Base-by-base conservation (phyloP, 2,888 invertebrate species). In the Terebella lapidaria region DNA sequence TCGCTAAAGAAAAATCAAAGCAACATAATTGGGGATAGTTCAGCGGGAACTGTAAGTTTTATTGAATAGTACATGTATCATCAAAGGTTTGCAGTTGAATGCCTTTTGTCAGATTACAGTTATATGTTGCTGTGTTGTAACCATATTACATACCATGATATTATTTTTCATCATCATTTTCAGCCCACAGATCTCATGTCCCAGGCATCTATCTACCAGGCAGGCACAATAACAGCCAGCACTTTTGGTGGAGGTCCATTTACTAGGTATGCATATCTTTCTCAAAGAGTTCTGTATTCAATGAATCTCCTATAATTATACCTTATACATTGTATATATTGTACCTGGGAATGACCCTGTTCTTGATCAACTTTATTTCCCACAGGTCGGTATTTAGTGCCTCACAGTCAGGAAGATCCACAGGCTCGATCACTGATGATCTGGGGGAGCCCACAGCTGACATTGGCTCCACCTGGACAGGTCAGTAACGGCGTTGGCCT, bases 201-300 rank as follows among this genome's bases (percentile, higher is more conserved):
- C 3, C 74, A 74, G 57, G 70, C 74, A 0, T 75, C 76, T n/a
- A 72, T 74, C 4, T 71, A 74, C 56, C 72, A 74, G 57, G 70
- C 71, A 45, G 77, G 74, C n/a, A 76, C 76, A 55, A 70, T 73
- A 2, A 74, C 71, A 46, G 72, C 73, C 2, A 77, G 77, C 58
- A 73, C 74, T 27, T 77, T 75, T 72, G 76, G 75, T 57, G 77
- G 74, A 22, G 78, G 78, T 15, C 78, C 78, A 30, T 79, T 79
- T 58, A 74, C 77, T 27, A 73, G 78, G 78, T 78, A 62, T 59
- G 59, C 29, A 56, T n/a, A n/a, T n/a, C n/a, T n/a, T n/a, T n/a
- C n/a, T n/a, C n/a, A n/a, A n/a, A n/a, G n/a, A n/a, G n/a, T n/a
- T n/a, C n/a, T n/a, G n/a, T n/a, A n/a, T n/a, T n/a, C n/a, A n/a